These are phyloP conservation scores for Plebejus anna DNA, from an alignment of 2,888 invertebrate species.

Conservation along the genomic window DNA sequence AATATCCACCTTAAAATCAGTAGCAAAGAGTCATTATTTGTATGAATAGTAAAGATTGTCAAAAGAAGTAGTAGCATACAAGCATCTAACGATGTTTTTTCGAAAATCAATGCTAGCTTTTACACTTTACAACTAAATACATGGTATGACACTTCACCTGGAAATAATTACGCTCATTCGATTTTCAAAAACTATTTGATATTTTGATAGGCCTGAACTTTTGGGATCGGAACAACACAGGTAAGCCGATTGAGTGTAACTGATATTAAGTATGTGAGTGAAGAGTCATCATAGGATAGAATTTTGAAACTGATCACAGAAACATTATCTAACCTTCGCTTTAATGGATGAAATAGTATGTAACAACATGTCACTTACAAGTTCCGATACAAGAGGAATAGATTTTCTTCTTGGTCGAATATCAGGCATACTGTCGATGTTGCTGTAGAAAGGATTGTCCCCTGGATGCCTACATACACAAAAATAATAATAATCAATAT, in stretches of 20 bases:
- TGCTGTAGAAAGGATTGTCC: constrained; percentile 99
- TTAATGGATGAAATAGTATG: constrained; percentile 42
- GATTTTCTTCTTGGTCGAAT: constrained; percentile 98
- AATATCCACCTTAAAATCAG: constrained; percentile 56
- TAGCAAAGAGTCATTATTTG: not conserved
- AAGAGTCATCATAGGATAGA: constrained; percentile 45
- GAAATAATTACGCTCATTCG: not conserved
- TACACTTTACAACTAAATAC: not conserved
- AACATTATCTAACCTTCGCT: constrained; percentile 59
- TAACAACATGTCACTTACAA: constrained; percentile 87
- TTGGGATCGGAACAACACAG: not conserved
- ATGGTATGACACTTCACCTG: constrained; percentile 33
- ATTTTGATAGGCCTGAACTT: not conserved
- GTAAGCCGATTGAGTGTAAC: constrained; percentile 22
- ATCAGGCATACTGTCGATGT: constrained; percentile 99
- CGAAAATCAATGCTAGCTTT: not conserved
- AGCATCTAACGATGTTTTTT: not conserved
- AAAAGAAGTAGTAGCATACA: not conserved
- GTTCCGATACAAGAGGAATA: constrained; percentile 98
- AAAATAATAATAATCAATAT: not conserved
- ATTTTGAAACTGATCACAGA: constrained; percentile 65
- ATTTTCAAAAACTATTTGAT: not conserved
- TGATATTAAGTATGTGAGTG: constrained; percentile 1
- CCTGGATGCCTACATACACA: constrained; percentile 86
- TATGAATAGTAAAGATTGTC: not conserved